These are phyloP conservation scores for Laterallus jamaicensis DNA, from an alignment of 2,113 vertebrate species.

Conservation along the genomic window DNA sequence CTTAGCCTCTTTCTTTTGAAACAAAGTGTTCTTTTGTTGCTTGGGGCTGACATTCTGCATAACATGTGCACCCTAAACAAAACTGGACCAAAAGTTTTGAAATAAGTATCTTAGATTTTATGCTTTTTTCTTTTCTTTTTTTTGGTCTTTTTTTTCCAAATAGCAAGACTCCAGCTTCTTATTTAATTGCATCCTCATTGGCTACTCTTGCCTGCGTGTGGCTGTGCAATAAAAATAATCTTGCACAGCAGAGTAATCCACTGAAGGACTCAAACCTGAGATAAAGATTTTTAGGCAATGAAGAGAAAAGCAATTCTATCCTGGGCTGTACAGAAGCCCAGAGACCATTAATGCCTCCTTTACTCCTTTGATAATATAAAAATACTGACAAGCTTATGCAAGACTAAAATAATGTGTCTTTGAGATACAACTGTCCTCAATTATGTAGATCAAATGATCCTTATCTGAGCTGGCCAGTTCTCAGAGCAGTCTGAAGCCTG, in stretches of 20 bases:
- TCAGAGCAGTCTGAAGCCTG: not conserved
- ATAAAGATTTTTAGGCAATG: not conserved
- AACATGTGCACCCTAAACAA: not conserved
- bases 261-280: not conserved
- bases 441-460: not conserved
- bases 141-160: not conserved
- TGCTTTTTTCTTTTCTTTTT: not conserved
- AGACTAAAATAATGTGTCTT: not conserved
- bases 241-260: not conserved
- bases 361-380: not conserved
- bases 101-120: rapidly evolving
- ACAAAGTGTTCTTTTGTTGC: not conserved
- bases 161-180: not conserved
- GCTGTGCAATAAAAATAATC: not conserved
- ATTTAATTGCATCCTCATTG: not conserved
- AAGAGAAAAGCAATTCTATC: not conserved
- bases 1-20: slow-evolving; percentile 1
- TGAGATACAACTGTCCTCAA: not conserved
- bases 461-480: not conserved
- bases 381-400: not conserved
- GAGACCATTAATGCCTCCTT: not conserved
- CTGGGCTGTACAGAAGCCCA: not conserved
- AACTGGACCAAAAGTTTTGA: slow-evolving; percentile 1
- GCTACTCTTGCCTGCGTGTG: not conserved
- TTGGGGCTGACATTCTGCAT: not conserved